phyloP scores from a whole-genome alignment of 2,797 vertebrate genomes.

The Spondyliosoma cantharus region DNA sequence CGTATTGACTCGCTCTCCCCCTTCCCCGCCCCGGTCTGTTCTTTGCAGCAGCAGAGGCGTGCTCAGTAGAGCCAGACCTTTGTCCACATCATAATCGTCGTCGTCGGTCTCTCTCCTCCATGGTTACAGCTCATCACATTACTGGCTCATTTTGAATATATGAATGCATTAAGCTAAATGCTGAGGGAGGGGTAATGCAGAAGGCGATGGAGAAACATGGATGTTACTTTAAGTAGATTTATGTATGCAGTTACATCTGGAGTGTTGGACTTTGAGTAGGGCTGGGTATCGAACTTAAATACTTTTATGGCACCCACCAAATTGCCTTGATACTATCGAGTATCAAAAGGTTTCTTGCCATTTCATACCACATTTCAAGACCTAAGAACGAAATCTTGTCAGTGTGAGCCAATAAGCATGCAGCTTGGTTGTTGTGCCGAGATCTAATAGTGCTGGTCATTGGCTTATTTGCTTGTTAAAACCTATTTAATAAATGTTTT shows the following conservation, averaged over 20 bases:
- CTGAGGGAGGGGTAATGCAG: slow-evolving; percentile 36
- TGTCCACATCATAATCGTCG: slow-evolving; percentile 69
- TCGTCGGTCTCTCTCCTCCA: slow-evolving; percentile 51
- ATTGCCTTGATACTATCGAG: no score
- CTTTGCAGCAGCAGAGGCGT: slow-evolving; percentile 66
- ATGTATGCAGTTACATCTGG: neutral
- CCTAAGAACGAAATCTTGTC: no score
- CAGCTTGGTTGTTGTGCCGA: no score
- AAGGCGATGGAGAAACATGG: neutral
- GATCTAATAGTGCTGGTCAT: no score
- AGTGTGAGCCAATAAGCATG: no score
- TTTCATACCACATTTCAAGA: no score
- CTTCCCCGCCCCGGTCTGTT: slow-evolving; percentile 40
- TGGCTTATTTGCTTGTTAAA: no score
- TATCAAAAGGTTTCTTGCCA: no score
- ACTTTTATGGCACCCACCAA: no score
- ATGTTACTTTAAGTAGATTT: slow-evolving; percentile 24
- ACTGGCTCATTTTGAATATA: slow-evolving; percentile 47
- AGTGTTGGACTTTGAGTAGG: slow-evolving; percentile 2
- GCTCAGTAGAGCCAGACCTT: slow-evolving; percentile 68
- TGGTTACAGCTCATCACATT: slow-evolving; percentile 64
- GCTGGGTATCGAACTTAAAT: no score
- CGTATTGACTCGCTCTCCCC: slow-evolving; percentile 61
- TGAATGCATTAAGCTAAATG: slow-evolving; percentile 62
- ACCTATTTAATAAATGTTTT: no score